Conservation (phyloP, 2,797 vertebrate genomes). For the Neopelma chrysocephalum region DNA sequence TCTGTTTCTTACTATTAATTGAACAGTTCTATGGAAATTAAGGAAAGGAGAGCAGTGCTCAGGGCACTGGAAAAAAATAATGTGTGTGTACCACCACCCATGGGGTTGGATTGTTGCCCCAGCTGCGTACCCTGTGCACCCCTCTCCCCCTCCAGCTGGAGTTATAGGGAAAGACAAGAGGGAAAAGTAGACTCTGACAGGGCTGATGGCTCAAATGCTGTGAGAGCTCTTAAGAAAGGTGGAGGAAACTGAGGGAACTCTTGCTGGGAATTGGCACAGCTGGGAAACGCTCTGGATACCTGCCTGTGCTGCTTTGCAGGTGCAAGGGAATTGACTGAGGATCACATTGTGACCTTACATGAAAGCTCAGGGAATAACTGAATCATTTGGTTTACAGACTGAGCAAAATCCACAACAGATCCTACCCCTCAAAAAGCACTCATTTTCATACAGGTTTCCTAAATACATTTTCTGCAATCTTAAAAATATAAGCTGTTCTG, state of each 20-base stretch:
- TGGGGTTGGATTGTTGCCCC: accelerated
- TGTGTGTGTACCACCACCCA: accelerated
- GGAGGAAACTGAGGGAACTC: not conserved
- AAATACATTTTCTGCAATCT: not conserved
- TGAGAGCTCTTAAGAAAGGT: not conserved
- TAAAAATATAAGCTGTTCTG: not conserved
- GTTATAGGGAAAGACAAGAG: not conserved
- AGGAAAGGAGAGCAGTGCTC: not conserved
- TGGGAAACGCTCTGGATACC: not conserved
- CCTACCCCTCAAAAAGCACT: not conserved
- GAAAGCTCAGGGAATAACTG: not conserved
- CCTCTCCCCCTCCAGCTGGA: not conserved
- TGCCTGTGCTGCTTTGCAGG: not conserved
- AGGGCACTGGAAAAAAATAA: not conserved
- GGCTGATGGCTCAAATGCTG: not conserved
- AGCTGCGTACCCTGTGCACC: not conserved
- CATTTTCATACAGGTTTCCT: not conserved
- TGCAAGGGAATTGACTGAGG: not conserved
- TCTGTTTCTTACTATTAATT: not conserved
- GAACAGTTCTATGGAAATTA: not conserved
- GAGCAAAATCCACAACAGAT: not conserved
- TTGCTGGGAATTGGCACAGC: not conserved
- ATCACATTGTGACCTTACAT: not conserved
- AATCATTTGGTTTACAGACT: not conserved
- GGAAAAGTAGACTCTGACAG: not conserved